Evolutionary conservation across 2,888 invertebrate species (phyloP).

Genomic region (Heteropelma amictum): DNA sequence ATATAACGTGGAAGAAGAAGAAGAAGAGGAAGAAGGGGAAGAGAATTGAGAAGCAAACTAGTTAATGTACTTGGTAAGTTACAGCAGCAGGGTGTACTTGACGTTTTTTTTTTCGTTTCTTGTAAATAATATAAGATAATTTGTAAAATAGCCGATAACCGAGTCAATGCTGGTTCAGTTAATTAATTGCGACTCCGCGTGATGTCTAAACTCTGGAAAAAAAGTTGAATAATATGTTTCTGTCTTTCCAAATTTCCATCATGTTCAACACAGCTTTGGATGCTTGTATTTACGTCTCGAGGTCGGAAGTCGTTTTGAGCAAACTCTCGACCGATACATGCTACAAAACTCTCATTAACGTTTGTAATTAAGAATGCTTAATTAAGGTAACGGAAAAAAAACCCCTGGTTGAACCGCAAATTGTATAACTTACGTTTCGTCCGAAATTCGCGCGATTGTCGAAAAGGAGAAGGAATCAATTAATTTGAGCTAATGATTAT

Average conservation of each 20-base stretch:
- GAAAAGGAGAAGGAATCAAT: no score
- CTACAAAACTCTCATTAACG: no score
- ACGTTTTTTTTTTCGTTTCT: conserved; percentile 17
- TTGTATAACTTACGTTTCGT: no score
- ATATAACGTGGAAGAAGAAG: conserved; percentile 55
- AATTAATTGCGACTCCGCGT: conserved; percentile 45
- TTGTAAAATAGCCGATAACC: conserved; percentile 62
- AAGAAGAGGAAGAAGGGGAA: neutral
- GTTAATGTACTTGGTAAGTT: conserved; percentile 42
- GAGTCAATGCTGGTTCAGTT: conserved; percentile 48
- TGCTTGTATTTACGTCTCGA: neutral
- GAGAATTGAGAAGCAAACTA: conserved; percentile 36
- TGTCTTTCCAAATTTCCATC: conserved; percentile 45
- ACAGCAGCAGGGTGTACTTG: conserved; percentile 53
- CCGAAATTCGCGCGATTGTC: no score
- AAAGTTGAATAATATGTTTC: conserved; percentile 2
- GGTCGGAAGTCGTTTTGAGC: neutral
- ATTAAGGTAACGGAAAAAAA: no score
- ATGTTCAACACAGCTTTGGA: conserved; percentile 8
- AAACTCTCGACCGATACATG: no score
- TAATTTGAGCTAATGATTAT: no score
- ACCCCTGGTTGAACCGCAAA: no score
- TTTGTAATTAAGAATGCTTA: no score
- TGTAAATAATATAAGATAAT: conserved; percentile 68
- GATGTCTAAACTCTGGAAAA: conserved; percentile 31